Base-by-base conservation (phyloP, 2,888 invertebrate genomes). In the Oegoconia quadripuncta region DNA sequence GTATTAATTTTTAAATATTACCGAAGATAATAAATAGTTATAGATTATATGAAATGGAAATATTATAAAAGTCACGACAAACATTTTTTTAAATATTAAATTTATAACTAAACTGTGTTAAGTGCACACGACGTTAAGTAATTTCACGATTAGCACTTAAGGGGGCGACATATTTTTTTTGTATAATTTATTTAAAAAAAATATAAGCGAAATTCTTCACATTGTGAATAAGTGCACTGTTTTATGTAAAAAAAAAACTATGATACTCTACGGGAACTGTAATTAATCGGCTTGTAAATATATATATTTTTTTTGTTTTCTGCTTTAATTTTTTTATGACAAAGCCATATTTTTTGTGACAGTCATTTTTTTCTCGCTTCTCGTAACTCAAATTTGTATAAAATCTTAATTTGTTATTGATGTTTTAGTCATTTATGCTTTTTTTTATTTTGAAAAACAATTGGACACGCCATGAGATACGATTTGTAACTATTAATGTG, bases 401-500 rank as follows among this genome's bases (percentile, higher is more conserved):
- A 23, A 39, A 2, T 22, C 12, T 9, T 13, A 27, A 16, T 22
- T 9, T 15, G 22, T 27, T 25, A 16, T 17, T 27, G 8, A 37
- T n/a, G 28, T 22, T n/a, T 30, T 23, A n/a, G n/a, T n/a, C n/a
- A n/a, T n/a, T n/a, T n/a, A n/a, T n/a, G n/a, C n/a, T 37, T 30
- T 29, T 33, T 31, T 49, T 49, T 53, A 13, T 47, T 59, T 57
- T 55, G 45, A 58, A 46, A 55, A 58, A 44, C 47, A 46, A 50
- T 62, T 64, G 56, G 60, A 71, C 69, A 65, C 58, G 80, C 79
- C 74, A 70, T 52, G 69, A 59, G 72, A 80, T 83, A 86, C 84
- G 78, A 83, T 76, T 75, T 83, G 79, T 87, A 84, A 86, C 86
- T 87, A 84, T 66, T 84, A 83, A 79, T 57, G 63, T 81, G 71